phyloP scores from a whole-genome alignment of 1,140 invertebrate genomes.

The Neotoxoptera formosana region DNA sequence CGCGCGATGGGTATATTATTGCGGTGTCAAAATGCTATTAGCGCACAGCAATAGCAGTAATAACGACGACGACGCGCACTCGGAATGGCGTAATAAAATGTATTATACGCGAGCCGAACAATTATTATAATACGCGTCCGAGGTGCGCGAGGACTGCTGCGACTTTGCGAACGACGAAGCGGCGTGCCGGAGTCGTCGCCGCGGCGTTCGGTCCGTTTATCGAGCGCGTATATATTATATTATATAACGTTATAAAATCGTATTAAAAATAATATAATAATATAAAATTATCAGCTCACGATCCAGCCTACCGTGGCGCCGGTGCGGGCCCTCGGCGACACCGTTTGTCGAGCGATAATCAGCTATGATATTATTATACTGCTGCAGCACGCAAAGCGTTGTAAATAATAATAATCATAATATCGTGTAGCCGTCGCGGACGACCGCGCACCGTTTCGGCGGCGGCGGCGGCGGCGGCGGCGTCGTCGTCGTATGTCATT shows the following conservation, averaged over 20 bases:
- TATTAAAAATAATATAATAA: not conserved
- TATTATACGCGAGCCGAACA: too few species aligned
- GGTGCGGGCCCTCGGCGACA: not conserved
- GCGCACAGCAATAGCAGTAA: not conserved
- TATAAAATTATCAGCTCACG: not conserved
- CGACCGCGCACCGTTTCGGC: not conserved
- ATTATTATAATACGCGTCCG: too few species aligned
- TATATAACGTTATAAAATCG: not conserved
- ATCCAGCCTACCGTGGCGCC: not conserved
- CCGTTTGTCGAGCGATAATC: not conserved
- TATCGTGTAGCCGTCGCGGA: not conserved
- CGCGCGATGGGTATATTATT: constrained; percentile 1
- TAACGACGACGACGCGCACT: too few species aligned
- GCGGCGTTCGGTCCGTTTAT: too few species aligned
- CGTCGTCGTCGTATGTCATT: not conserved
- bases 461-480: too few species aligned
- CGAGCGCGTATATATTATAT: too few species aligned
- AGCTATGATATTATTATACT: not conserved
- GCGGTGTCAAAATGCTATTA: constrained; percentile 4
- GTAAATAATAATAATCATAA: not conserved
- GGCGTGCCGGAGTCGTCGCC: too few species aligned
- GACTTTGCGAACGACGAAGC: not conserved
- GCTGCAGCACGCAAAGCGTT: not conserved
- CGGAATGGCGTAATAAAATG: not conserved
- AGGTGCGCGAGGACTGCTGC: too few species aligned